These are phyloP conservation scores for Aleiodes leptofemur DNA, from an alignment of 2,888 invertebrate species.

Conservation along the genomic window DNA sequence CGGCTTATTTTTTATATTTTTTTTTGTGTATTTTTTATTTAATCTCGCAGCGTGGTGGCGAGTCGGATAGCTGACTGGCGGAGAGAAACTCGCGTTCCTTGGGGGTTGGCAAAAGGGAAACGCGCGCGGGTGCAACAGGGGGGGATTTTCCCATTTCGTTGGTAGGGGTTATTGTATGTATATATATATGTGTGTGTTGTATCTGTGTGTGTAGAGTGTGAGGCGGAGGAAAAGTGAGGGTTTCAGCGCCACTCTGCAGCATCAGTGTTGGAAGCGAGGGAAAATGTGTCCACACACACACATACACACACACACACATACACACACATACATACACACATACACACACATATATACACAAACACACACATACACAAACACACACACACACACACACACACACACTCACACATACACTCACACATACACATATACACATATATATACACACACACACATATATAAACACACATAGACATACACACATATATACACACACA, in stretches of 20 bases:
- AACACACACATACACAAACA: background rate
- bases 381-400: background rate
- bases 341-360: too few relatives aligned
- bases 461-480: too few relatives aligned
- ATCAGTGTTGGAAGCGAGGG: background rate
- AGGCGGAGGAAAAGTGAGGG: background rate
- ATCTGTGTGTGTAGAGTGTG: background rate
- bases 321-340: too few relatives aligned
- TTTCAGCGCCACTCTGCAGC: slow-evolving; percentile 35
- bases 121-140: slow-evolving; percentile 59
- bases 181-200: slow-evolving; percentile 38
- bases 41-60: slow-evolving; percentile 67
- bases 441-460: too few relatives aligned
- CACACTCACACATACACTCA: background rate
- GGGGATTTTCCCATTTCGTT: slow-evolving; percentile 51
- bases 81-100: slow-evolving; percentile 68
- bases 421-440: too few relatives aligned
- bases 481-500: background rate
- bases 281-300: background rate
- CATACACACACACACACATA: background rate
- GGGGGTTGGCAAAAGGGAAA: slow-evolving; percentile 43
- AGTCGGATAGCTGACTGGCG: slow-evolving; percentile 74
- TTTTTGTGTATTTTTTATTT: background rate
- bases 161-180: slow-evolving; percentile 45
- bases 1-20: slow-evolving; percentile 11